Evolutionary conservation across 2,113 vertebrate genomes (phyloP).

Genomic region (Brienomyrus brachyistius): DNA sequence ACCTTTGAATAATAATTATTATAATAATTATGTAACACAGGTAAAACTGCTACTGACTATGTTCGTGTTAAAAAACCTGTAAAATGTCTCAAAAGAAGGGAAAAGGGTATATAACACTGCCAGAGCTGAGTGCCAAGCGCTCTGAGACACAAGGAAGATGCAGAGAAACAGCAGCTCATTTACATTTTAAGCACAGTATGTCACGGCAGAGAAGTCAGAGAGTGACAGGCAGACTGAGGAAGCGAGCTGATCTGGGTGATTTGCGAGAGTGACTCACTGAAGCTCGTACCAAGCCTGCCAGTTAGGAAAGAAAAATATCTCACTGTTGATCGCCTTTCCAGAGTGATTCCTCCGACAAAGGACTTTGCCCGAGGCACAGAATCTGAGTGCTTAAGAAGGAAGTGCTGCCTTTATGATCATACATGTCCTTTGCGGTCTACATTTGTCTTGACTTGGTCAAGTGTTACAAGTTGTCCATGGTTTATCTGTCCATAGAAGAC

Average conservation of each 20-base stretch:
- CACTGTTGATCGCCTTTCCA: background rate
- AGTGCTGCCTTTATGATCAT: background rate
- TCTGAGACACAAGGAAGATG: background rate
- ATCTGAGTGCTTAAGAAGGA: background rate
- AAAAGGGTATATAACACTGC: background rate
- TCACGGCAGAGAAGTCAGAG: background rate
- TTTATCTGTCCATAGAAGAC: background rate
- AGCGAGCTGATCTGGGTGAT: background rate
- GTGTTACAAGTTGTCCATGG: background rate
- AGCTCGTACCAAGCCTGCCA: background rate
- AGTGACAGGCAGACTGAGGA: background rate
- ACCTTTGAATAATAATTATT: background rate
- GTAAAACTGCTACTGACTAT: background rate
- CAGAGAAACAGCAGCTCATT: background rate
- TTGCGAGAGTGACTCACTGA: background rate
- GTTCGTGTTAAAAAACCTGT: background rate
- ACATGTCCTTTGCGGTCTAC: background rate
- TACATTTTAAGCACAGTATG: slow-evolving; percentile 22
- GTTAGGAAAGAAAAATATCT: background rate
- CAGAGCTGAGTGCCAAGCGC: background rate
- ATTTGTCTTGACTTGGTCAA: background rate
- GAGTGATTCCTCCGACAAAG: background rate
- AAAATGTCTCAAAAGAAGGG: background rate
- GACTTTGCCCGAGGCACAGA: background rate
- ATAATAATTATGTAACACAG: background rate